Evolutionary conservation across 1,140 invertebrate species (phyloP).

Genomic region (Euwallacea fornicatus): DNA sequence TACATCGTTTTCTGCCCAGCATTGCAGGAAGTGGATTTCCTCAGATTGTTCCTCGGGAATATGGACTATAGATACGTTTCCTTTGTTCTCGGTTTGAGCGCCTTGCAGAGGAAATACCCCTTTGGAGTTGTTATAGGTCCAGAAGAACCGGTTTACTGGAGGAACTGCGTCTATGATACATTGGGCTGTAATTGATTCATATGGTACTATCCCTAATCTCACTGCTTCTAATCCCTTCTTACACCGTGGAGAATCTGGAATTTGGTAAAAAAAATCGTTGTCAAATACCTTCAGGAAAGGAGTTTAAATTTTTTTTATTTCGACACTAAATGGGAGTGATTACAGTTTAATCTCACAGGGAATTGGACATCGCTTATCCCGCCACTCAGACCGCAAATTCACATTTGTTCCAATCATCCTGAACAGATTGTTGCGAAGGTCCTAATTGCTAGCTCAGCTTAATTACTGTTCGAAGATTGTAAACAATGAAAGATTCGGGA

Average conservation of each 20-base stretch:
- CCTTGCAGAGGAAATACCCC: slow-evolving; percentile 68
- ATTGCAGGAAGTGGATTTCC: slow-evolving; percentile 80
- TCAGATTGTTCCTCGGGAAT: slow-evolving; percentile 68
- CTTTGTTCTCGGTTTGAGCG: slow-evolving; percentile 62
- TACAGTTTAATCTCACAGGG: too few relatives aligned
- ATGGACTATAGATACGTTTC: slow-evolving; percentile 68
- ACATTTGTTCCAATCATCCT: too few relatives aligned
- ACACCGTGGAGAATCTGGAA: slow-evolving; percentile 66
- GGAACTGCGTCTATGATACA: slow-evolving; percentile 86
- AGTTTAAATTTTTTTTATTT: too few relatives aligned
- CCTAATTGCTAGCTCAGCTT: too few relatives aligned
- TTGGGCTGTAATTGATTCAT: slow-evolving; percentile 64
- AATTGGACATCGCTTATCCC: too few relatives aligned
- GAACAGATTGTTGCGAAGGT: too few relatives aligned
- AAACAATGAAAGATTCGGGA: too few relatives aligned
- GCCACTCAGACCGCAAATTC: too few relatives aligned
- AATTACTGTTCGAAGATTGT: too few relatives aligned
- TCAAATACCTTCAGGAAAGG: too few relatives aligned
- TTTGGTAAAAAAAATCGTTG: background rate
- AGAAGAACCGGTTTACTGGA: slow-evolving; percentile 69
- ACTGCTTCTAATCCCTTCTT: slow-evolving; percentile 60
- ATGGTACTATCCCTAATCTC: slow-evolving; percentile 62
- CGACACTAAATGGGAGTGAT: too few relatives aligned
- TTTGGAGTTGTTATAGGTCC: slow-evolving; percentile 77
- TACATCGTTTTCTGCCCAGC: slow-evolving; percentile 82